These are phyloP conservation scores for Antheraea yamamai DNA, from an alignment of 2,888 invertebrate genomes.

Conservation along the genomic window DNA sequence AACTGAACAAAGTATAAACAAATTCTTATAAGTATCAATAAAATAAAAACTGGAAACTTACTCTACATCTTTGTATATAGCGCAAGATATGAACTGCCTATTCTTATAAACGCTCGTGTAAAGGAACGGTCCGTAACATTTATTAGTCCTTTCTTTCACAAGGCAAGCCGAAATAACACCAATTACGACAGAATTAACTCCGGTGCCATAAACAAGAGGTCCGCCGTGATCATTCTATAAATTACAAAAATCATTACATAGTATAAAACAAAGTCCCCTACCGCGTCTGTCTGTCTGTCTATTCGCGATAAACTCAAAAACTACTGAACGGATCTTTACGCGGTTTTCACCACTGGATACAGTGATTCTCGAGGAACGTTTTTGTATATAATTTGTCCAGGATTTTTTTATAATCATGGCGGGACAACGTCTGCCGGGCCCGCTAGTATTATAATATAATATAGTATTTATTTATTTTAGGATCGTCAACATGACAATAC, in stretches of 20 bases:
- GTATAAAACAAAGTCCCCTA: too few species aligned
- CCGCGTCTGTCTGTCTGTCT: too few species aligned
- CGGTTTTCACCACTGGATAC: too few species aligned
- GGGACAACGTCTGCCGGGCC: too few species aligned
- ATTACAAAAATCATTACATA: constrained; percentile 22
- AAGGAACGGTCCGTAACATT: constrained; percentile 72
- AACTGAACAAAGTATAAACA: background rate
- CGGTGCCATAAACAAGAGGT: constrained; percentile 61
- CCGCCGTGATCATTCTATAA: constrained; percentile 72
- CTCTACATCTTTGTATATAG: constrained; percentile 68
- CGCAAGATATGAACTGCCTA: constrained; percentile 67
- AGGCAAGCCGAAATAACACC: constrained; percentile 71
- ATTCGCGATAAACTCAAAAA: too few species aligned
- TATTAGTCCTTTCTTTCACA: constrained; percentile 64
- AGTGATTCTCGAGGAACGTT: too few species aligned
- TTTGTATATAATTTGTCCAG: too few species aligned
- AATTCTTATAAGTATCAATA: background rate
- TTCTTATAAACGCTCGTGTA: constrained; percentile 71
- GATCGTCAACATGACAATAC: too few species aligned
- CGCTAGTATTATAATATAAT: too few species aligned
- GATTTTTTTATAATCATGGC: too few species aligned
- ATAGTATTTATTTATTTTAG: too few species aligned
- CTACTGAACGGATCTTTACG: too few species aligned
- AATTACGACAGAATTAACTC: constrained; percentile 59
- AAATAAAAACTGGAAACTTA: constrained; percentile 38